A percentile compares a stretch with the other conserved stretches of the same genome.
Evolutionary conservation across 2,113 vertebrate genomes (phyloP).

Genomic region (Rhynchomys soricoides): DNA sequence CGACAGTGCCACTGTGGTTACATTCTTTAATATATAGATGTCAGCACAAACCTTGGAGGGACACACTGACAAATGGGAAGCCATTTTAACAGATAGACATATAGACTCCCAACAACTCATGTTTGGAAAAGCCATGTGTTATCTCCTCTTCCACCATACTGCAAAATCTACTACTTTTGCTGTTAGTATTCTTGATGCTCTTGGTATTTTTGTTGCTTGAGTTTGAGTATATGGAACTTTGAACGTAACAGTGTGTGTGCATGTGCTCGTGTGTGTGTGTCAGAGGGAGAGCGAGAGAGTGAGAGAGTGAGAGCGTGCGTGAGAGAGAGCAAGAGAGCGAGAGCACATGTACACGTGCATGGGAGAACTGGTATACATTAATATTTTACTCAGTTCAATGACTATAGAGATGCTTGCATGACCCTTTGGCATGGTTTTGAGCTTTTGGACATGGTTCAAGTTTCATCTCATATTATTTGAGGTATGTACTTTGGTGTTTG

Average conservation of each 20-base stretch:
- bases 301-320: no score
- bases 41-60: not conserved
- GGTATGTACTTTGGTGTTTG: not conserved
- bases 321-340: not conserved
- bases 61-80: not conserved
- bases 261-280: not conserved
- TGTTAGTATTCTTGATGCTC: not conserved
- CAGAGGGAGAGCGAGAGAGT: no score
- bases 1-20: not conserved
- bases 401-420: not conserved
- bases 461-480: not conserved
- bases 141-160: not conserved
- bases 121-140: conserved; percentile 23
- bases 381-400: not conserved
- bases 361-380: not conserved
- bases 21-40: not conserved
- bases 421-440: not conserved
- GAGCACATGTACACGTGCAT: no score
- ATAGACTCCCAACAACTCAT: not conserved
- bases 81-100: not conserved
- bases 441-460: conserved; percentile 1
- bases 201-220: not conserved
- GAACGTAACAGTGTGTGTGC: not conserved
- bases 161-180: conserved; percentile 13
- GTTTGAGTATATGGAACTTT: not conserved